Base-by-base conservation (phyloP, 2,888 invertebrate species). In the Galerucella pusilla region DNA sequence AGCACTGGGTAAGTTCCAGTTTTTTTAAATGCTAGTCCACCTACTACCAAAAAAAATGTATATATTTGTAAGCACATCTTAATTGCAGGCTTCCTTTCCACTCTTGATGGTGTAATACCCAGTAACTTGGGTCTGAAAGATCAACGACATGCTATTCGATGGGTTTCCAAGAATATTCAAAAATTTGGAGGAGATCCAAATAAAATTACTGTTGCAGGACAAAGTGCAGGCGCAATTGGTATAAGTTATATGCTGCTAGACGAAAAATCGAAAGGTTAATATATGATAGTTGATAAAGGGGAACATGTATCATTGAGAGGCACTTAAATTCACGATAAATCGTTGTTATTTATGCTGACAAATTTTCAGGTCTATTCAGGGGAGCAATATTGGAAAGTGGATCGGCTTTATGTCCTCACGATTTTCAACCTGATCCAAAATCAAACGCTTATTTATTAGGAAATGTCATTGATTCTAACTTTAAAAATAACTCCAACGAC, bases 111-210 rank as follows among this genome's bases (percentile, higher is more conserved):
- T 45, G 25, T 65, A 46, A 65, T 65, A 20, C 64, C 64, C 16
- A 45, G 64, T 20, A 65, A 65, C 45, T 65, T 65, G 16, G 64
- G 64, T 20, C 20, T 65, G 5, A 65, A 65, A 46, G 64, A 65
- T 46, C 64, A 65, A 65, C 45, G 46, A 4, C 45, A 45, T 16
- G 64, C 64, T 46, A 10, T 65, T 12, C 16, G 46, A 4, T 65
- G 64, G 64, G 46, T 65, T n/a, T 46, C 46, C 9, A 46, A 65
- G n/a, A 65, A 65, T 65, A 46, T 65, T 6, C 16, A 46, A 12
- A 7, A 65, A 10, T 65, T 65, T 46, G 64, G 64, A 25, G 64
- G 64, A 20, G 46, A 20, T 65, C 64, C 64, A n/a, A 46, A 46
- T 45, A 46, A 65, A 46, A 46, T 65, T 9, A 65, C 45, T 6